These are phyloP conservation scores for Tamias sibiricus DNA, from an alignment of 2,113 vertebrate genomes.

Conservation along the genomic window DNA sequence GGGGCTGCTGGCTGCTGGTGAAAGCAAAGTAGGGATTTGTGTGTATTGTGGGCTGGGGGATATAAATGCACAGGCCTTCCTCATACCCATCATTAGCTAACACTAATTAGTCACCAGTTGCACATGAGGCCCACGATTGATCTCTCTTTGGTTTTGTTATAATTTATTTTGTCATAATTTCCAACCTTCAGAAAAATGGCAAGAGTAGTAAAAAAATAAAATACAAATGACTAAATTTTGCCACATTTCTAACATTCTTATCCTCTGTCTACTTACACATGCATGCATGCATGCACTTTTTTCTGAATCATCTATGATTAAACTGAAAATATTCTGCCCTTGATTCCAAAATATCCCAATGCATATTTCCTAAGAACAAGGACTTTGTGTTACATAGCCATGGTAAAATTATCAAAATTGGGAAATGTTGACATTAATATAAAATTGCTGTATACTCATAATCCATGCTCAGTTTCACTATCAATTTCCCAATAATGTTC, in stretches of 20 bases:
- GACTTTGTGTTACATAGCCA: neutral
- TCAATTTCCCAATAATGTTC: neutral
- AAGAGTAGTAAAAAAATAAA: neutral
- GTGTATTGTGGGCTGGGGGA: neutral
- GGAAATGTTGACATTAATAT: neutral
- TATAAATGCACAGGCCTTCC: neutral
- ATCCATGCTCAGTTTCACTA: neutral
- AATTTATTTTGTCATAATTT: constrained; percentile 38
- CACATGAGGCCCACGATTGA: neutral
- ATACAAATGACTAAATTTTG: constrained; percentile 1
- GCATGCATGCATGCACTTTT: neutral
- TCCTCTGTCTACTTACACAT: neutral
- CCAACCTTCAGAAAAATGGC: neutral
- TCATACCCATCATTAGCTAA: neutral
- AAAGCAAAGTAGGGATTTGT: neutral
- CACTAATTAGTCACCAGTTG: neutral
- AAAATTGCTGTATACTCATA: neutral
- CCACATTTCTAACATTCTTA: neutral
- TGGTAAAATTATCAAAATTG: neutral
- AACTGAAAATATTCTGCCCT: neutral
- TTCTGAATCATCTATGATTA: constrained; percentile 35
- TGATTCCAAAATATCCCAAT: neutral
- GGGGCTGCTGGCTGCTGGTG: neutral
- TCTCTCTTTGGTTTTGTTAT: neutral
- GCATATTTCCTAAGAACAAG: neutral